Base-by-base conservation (phyloP, 2,113 vertebrate genomes). In the Ictalurus furcatus region DNA sequence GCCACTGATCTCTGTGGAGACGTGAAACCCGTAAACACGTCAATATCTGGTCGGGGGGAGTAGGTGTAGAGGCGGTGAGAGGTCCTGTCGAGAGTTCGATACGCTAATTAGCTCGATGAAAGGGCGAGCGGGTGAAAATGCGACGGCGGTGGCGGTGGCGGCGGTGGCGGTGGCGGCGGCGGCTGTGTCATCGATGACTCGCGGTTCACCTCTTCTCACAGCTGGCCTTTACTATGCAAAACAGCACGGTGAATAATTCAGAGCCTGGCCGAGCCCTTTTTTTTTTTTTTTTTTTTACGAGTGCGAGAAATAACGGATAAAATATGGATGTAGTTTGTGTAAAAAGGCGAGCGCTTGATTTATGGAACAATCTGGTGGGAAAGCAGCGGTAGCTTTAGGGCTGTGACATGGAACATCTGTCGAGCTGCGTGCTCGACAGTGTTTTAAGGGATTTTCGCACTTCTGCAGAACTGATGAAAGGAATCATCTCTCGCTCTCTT, bases 231-330 rank as follows among this genome's bases (percentile, higher is more conserved):
- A 84, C 85, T 71, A 92, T 92, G 89, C 92, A 92, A 93, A 94
- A 87, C 25, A 94, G 84, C 67, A 58, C 44, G 5, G 85, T 94
- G 89, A 94, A 95, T 95, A 92, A 95, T 94, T 94, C 92, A 19
- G 89, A 84, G 79, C 28, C 48, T 52, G 9, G 13, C 54, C 54
- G 52, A 44, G 69, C 58, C 34, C 52, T 28, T 48, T 89, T 79
- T 79, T 90, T 84, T 74, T 90, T 73, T 79, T 52, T 89, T 84
- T 80, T 91, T 84, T 67, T 88, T 80, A 90, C 85, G 71, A 88
- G 89, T 83, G 56, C 23, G 8, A 52, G 89, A 90, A 88, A 88
- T 91, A 89, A 92, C 88, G 63, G 92, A 88, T 23, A 86, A 88
- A 91, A 91, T 16, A 67, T 89, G 90, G 81, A 61, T 86, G 52